Base-by-base conservation (phyloP, 1,140 invertebrate species). In the Proales similis region DNA sequence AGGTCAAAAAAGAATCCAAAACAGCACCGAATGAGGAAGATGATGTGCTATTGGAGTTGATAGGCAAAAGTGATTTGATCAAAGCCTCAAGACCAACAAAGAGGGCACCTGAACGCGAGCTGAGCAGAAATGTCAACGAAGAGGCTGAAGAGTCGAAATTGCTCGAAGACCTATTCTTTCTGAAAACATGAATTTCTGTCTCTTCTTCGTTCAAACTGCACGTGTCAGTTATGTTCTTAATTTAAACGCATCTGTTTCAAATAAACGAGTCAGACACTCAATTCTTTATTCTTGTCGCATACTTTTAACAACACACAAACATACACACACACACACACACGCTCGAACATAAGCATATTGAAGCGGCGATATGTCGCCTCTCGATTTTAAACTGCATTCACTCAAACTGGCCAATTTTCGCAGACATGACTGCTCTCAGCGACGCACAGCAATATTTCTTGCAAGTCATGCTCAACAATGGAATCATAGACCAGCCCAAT, bases 61-160 rank as follows among this genome's bases (percentile, higher is more conserved):
- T n/a, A n/a, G n/a, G n/a, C n/a, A n/a, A n/a, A n/a, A n/a, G n/a
- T n/a, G n/a, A n/a, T n/a, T n/a, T n/a, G n/a, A n/a, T n/a, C n/a
- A n/a, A n/a, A n/a, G n/a, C n/a, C n/a, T n/a, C n/a, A n/a, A n/a
- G n/a, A n/a, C n/a, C n/a, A n/a, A n/a, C n/a, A n/a, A n/a, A n/a
- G n/a, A n/a, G n/a, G n/a, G n/a, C n/a, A n/a, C n/a, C n/a, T n/a
- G n/a, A n/a, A n/a, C n/a, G n/a, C n/a, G n/a, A n/a, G n/a, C n/a
- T n/a, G n/a, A n/a, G n/a, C n/a, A n/a, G n/a, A n/a, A n/a, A n/a
- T n/a, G n/a, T n/a, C n/a, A n/a, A n/a, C n/a, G n/a, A n/a, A n/a
- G n/a, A n/a, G n/a, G n/a, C n/a, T n/a, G 51, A 57, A 57, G 51
- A 57, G 14, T 42, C 36, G 29, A 57, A 57, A 57, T 57, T 57